Base-by-base conservation (phyloP, 2,888 invertebrate species). In the Diplazon laetatorius region DNA sequence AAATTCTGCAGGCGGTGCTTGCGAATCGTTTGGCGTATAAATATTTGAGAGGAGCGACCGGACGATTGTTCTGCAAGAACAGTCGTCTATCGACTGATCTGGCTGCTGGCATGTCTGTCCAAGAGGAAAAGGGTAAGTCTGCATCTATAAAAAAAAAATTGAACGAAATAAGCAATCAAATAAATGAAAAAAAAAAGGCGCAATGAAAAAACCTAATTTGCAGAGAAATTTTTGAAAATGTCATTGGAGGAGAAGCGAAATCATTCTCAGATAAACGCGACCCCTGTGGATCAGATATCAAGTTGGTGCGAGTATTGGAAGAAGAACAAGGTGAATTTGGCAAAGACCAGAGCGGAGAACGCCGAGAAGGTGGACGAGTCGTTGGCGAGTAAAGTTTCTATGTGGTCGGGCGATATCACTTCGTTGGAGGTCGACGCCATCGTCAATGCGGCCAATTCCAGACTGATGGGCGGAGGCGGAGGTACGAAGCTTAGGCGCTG, bases 401-500 rank as follows among this genome's bases (percentile, higher is more conserved):
- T 95, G 76, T 96, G 94, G 92, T 92, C 91, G 87, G 97, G 97
- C 1, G 97, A 97, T 88, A 97, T 98, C 22, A 97, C 97, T 0
- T 92, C 93, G 63, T 91, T 98, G 55, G 96, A 96, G 92, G 93
- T 97, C 73, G 97, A 97, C 92, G 96, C 95, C 0, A 97, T 98
- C 84, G 97, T 97, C 0, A 98, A 98, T 92, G 97, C 98, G 39
- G 98, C 98, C 0, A 98, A 98, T 91, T 93, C 93, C 0, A 90
- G 91, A 18, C 91, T 97, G 48, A 89, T 93, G 57, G 96, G 96
- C 6, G 97, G 98, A 22, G 97, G 97, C 30, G 97, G 97, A 89
- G 94, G 55, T 66, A 20, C 18, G 6, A 42, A 2, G 42, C 42
- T 42, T 42, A 2, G 10, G 2, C n/a, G 2, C 10, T 8, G 2